Evolutionary conservation across 2,797 vertebrate genomes (phyloP), one percentile per base, ranked within the genome.

Genomic region (Erpetoichthys calabaricus): DNA sequence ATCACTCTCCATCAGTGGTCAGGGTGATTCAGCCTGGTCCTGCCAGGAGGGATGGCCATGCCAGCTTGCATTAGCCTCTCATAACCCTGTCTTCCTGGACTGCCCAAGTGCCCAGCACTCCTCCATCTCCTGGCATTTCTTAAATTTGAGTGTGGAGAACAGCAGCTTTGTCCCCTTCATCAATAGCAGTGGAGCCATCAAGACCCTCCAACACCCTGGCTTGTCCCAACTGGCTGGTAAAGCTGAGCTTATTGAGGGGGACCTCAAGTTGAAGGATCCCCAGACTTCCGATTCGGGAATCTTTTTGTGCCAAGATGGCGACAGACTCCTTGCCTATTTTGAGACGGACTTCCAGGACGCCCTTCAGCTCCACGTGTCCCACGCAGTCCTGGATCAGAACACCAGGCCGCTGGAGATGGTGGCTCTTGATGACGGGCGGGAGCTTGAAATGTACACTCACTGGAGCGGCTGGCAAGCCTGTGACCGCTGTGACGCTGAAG

Each of bases 381-480:
- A 77, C 7, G 62, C 46, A 6, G 52, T 7, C 5, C 64, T 74
- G 25, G 63, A 57, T 8, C 67, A 73, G 51, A 1, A 44, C 1
- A 9, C 61, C 9, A 59, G 70, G 44, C 5, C 8, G n/a, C 73
- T 78, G 1, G 8, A 62, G 45, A 75, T 60, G 0, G 10, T 65
- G 9, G 41, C 56, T 3, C 49, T 65, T 2, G 44, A n/a, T 3
- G 49, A 62, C 0, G 57, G 41, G 2, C 51, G 45, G 0, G 2
- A 3, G 1, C 57, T 60, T 2, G 2, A 59, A 1, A 1, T 74
- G 52, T 78, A 73, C 9, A 76, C 72, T 5, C 51, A 6, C 7
- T 76, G 76, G 76, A 65, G 55, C 1, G 60, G 55, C 9, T 75
- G 75, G 77, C 73, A 77, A 56, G 41, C 67, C 1, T 76, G 76